Evolutionary conservation across 2,888 invertebrate species (phyloP).

Genomic region (Pyrochroa serraticornis): DNA sequence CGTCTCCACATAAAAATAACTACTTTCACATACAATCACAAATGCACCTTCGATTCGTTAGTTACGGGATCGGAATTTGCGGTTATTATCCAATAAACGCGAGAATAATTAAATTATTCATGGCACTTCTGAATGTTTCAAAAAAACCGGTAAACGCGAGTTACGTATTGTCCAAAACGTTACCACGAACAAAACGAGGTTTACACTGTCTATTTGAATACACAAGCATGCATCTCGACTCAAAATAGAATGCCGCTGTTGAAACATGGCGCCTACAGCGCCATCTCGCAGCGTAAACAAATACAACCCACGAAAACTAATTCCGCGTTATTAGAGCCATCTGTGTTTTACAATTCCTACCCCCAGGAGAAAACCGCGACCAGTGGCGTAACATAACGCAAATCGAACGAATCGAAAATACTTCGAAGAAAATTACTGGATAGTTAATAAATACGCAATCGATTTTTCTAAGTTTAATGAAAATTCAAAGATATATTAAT

Average conservation of each 20-base stretch:
- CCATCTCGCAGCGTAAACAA: constrained; percentile 15
- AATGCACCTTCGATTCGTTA: constrained; percentile 11
- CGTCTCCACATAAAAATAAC: constrained; percentile 27
- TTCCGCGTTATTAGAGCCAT: no score
- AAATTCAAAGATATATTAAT: no score
- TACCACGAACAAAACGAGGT: constrained; percentile 23
- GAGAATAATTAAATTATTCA: background rate
- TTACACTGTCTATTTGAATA: constrained; percentile 16
- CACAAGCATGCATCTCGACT: constrained; percentile 17
- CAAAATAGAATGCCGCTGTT: constrained; percentile 24
- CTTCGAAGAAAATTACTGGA: no score
- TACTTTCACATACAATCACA: constrained; percentile 23
- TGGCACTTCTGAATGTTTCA: background rate
- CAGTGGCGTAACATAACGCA: no score
- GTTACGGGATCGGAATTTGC: background rate
- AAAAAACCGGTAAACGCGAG: constrained; percentile 9
- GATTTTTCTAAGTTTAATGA: no score
- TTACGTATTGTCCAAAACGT: constrained; percentile 12
- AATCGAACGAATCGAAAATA: no score
- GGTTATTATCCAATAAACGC: background rate
- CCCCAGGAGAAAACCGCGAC: no score
- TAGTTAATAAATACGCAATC: no score
- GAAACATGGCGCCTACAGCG: constrained; percentile 1
- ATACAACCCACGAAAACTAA: background rate
- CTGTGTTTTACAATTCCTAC: no score